Base-by-base conservation (phyloP, 2,888 invertebrate genomes). In the Cosmopolites sordidus region DNA sequence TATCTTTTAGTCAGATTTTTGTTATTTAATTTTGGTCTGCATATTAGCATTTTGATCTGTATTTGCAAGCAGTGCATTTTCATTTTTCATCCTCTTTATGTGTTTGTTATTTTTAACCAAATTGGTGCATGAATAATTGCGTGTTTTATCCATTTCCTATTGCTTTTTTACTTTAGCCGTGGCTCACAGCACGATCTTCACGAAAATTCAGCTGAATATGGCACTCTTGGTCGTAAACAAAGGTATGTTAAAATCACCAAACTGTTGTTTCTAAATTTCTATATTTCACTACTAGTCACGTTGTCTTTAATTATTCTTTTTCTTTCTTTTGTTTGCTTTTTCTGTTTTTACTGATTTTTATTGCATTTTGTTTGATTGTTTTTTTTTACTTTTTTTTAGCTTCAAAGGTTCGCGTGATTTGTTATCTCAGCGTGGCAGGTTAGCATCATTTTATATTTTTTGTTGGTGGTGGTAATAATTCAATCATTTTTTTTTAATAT, bases 121-220 rank as follows among this genome's bases (percentile, higher is more conserved):
- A 8, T 5, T 8, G 3, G 22, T n/a, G 16, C 42, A 22, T 33
- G 12, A 30, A 9, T 43, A 1, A 16, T 60, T 56, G 22, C 58
- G 45, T 61, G 52, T 50, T 56, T 57, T 43, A 46, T 60, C 22
- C 53, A 49, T 52, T 56, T 54, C 49, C 51, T 40, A 8, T 39
- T 46, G 46, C 47, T 48, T 48, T 52, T 22, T 66, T 68, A 62
- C 68, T 65, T 69, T 73, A 86, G 86, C 69, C 84, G 85, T 71
- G 86, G 86, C 67, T 86, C 86, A 61, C 85, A 84, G 76, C 85
- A 86, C 78, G 86, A 87, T 73, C 78, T 86, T 70, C 78, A 83
- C 64, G 87, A 87, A 66, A 79, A 82, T 63, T 86, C 87, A 66
- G 86, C 87, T 60, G 88, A 87, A 69, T 82, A 83, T 66, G 82